These are phyloP conservation scores for Gastracanthus pulcherrimus DNA, from an alignment of 2,888 invertebrate genomes.

Conservation along the genomic window DNA sequence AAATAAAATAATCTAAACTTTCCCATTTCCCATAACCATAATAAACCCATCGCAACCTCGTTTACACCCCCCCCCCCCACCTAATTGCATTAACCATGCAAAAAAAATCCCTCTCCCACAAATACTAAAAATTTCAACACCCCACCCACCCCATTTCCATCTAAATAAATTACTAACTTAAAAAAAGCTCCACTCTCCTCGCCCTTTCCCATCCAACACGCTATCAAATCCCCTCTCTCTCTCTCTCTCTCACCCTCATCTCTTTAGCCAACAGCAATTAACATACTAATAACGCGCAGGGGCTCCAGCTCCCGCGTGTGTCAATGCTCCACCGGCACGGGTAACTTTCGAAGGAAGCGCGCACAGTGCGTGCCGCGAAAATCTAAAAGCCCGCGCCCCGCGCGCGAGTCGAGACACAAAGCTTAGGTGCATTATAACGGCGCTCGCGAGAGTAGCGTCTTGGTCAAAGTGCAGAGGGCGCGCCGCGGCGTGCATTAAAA, in stretches of 20 bases:
- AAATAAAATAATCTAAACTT: no score
- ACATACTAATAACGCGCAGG: slow-evolving; percentile 75
- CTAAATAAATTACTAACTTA: slow-evolving; percentile 27
- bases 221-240: not conserved
- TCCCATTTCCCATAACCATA: no score
- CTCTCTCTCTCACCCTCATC: not conserved
- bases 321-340: not conserved
- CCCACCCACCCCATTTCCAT: not conserved
- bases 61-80: no score
- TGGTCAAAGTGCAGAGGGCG: slow-evolving; percentile 15
- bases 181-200: slow-evolving; percentile 5
- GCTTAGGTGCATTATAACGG: slow-evolving; percentile 16
- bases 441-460: not conserved
- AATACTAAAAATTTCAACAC: not conserved
- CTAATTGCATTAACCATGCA: no score
- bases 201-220: not conserved
- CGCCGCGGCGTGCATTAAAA: slow-evolving; percentile 22
- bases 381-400: slow-evolving; percentile 40
- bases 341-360: slow-evolving; percentile 44
- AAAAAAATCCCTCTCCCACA: no score
- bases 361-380: slow-evolving; percentile 47
- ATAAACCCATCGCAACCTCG: no score
- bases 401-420: not conserved
- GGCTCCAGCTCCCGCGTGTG: slow-evolving; percentile 9
- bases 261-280: slow-evolving; percentile 69